Base-by-base conservation (phyloP, 1,140 invertebrate species). In the Meteorus sp. region DNA sequence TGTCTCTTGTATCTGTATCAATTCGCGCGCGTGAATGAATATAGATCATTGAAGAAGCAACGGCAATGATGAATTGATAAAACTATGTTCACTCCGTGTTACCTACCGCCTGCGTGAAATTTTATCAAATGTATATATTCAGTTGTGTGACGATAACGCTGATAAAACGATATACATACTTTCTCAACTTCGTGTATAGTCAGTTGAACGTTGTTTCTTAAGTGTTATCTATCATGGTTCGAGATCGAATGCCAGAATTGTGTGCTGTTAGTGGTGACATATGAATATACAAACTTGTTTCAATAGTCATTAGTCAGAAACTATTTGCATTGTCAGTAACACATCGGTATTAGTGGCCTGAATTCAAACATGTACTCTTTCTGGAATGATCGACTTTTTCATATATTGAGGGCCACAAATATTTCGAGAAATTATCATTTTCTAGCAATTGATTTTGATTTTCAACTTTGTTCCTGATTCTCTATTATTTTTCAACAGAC, bases 221-320 rank as follows among this genome's bases (percentile, higher is more conserved):
- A 20, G 17, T 19, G 20, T 20, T 35, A 20, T 31, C 33, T 37
- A 72, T 50, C 65, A 79, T 80, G 78, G 64, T 77, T 33, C 76
- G 77, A 53, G 78, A 80, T 69, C 75, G 78, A 44, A 67, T 78
- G 63, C 63, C 69, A 1, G 76, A 80, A 53, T 71, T 80, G 56
- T 65, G 63, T 63, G 70, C 74, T 8, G 78, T 80, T 71, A 72
- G 77, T 79, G n/a, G 64, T 62, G 27, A 47, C 37, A 31, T 5
- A 4, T n/a, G 8, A 39, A 4, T 11, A 39, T 11, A n/a, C 8
- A n/a, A n/a, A n/a, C 8, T 39, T 39, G 3, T 39, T 39, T 39
- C 11, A 15, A 39, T 3, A 39, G 13, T 39, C 13, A 29, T 39
- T 15, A 39, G 13, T n/a, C 13, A n/a, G n/a, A 39, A 39, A n/a